Percentiles rank a stretch among this genome's conserved stretches.
Conservation (phyloP, 2,888 invertebrate genomes). For the Drosophila ezoana region DNA sequence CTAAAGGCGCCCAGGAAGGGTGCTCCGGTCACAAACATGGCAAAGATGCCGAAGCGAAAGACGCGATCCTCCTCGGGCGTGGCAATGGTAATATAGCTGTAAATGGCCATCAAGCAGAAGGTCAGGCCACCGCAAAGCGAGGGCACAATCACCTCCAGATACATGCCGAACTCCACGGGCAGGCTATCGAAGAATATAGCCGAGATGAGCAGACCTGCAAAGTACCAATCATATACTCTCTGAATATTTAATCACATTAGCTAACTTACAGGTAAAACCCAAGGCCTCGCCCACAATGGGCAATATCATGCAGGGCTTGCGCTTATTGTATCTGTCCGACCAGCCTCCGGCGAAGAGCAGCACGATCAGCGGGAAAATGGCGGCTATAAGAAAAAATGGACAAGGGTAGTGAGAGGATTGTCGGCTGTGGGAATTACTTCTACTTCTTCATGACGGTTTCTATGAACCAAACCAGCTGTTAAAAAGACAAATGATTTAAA, state of each 20-base stretch:
- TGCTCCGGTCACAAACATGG: constrained; percentile 82
- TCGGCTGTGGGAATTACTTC: too few relatives aligned
- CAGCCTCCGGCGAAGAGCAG: constrained; percentile 85
- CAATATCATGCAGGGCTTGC: constrained; percentile 84
- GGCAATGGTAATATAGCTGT: constrained; percentile 84
- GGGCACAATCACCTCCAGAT: constrained; percentile 83
- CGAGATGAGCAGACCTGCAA: constrained; percentile 82
- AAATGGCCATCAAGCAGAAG: constrained; percentile 84
- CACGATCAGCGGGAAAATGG: constrained; percentile 84
- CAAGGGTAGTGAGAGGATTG: too few relatives aligned
- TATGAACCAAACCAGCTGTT: too few relatives aligned
- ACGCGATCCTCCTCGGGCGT: constrained; percentile 84
- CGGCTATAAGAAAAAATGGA: constrained; percentile 61
- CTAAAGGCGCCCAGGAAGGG: constrained; percentile 83
- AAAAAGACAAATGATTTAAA: too few relatives aligned
- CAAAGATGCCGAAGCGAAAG: constrained; percentile 84
- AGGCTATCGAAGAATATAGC: constrained; percentile 83
- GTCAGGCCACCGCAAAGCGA: constrained; percentile 83
- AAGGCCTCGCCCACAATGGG: constrained; percentile 83
- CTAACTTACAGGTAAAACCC: constrained; percentile 77
- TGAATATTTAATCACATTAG: accelerated
- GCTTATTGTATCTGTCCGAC: constrained; percentile 84
- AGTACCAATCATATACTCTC: neutral
- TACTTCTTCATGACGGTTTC: too few relatives aligned
- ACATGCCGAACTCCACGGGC: constrained; percentile 84